Evolutionary conservation across 2,113 vertebrate species (phyloP), one percentile per base, ranked within the genome.

Genomic region (Uropsilus gracilis): DNA sequence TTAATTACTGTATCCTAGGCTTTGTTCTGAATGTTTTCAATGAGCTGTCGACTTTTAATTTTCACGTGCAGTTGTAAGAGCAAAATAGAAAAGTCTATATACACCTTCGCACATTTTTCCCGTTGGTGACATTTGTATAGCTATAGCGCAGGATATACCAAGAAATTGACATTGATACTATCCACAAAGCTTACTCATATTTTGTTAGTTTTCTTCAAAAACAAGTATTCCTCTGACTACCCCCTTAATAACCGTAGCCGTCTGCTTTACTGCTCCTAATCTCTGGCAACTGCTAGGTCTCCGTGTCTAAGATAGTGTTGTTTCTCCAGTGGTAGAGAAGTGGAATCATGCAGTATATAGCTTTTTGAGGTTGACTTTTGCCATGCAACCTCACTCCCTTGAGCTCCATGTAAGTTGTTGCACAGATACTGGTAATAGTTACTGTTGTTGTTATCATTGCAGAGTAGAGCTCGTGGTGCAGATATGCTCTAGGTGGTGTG

Each of bases 1-100:
- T 0, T 89, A 57, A 86, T 82, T 57, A 57, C 17, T 92, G 0
- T 32, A 4, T 71, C 26, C 26, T 59, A 73, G 55, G 63, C 63
- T 37, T 84, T 55, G 76, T 88, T 90, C 28, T 92, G n/a, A n/a
- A n/a, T n/a, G n/a, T n/a, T n/a, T n/a, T n/a, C 83, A 92, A 81
- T 94, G 18, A 90, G 59, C 83, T 89, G 83, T 77, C n/a, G 85
- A 59, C 6, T 76, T 44, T 57, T 66, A 75, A 83, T 91, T 14
- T 57, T 89, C 63, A 77, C 3, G 17, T 69, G 20, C 13, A 88
- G 24, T 63, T 71, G 16, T 89, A 89, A 78, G 18, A 84, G 64
- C 77, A 71, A 55, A 22, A 53, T 32, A 71, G 59, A 75, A 44
- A 78, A 12, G 39, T 55, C 34, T 78, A 18, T 84, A 34, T 69